Evolutionary conservation across 1,140 invertebrate genomes (phyloP).

Genomic region (Odontomachus brunneus): DNA sequence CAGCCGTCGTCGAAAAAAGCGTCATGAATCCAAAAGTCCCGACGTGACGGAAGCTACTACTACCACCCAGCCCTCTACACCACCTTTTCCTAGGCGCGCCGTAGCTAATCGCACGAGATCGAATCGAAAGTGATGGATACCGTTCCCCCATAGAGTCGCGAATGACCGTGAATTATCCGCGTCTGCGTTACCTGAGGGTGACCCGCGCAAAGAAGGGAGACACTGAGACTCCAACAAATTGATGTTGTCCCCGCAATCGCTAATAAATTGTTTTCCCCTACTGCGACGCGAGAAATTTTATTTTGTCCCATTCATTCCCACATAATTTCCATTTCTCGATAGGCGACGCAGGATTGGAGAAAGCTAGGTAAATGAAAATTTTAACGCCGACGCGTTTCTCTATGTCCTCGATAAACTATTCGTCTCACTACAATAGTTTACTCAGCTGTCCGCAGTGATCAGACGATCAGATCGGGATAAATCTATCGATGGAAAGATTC

Average conservation of each 20-base stretch:
- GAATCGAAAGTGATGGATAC: constrained; percentile 77
- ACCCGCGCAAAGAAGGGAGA: constrained; percentile 42
- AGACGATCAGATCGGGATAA: too few relatives aligned
- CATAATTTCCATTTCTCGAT: not conserved
- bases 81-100: constrained; percentile 56
- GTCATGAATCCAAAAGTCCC: constrained; percentile 76
- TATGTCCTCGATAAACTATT: not conserved
- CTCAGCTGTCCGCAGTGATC: not conserved
- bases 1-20: constrained; percentile 54
- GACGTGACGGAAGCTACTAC: constrained; percentile 51
- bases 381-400: not conserved
- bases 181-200: constrained; percentile 35
- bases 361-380: constrained; percentile 29
- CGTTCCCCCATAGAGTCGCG: constrained; percentile 60
- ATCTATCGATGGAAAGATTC: too few relatives aligned
- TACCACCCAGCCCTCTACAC: constrained; percentile 22
- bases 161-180: constrained; percentile 72
- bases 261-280: constrained; percentile 75
- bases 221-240: constrained; percentile 71
- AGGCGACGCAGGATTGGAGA: not conserved
- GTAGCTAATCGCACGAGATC: constrained; percentile 77
- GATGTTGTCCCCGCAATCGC: constrained; percentile 74
- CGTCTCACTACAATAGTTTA: not conserved
- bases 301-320: constrained; percentile 30
- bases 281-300: constrained; percentile 22